These are phyloP conservation scores for Papilio helenus DNA, from an alignment of 1,140 invertebrate genomes.

Conservation along the genomic window DNA sequence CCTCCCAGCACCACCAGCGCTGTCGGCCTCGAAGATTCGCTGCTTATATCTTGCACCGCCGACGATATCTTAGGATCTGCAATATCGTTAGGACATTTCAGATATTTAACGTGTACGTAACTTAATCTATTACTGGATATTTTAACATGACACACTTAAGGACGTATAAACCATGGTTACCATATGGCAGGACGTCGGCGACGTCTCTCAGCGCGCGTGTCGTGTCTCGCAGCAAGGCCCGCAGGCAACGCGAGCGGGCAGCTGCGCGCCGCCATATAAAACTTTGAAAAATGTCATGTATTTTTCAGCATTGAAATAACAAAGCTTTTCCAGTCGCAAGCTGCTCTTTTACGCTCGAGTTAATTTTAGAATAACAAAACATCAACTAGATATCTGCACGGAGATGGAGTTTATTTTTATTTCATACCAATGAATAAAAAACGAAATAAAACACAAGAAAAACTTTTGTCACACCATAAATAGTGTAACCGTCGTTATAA, in stretches of 20 bases:
- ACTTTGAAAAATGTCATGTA: not conserved
- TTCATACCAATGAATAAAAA: not conserved
- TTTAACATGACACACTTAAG: no score
- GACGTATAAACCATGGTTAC: slow-evolving; percentile 72
- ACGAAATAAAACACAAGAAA: not conserved
- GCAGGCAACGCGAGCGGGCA: slow-evolving; percentile 59
- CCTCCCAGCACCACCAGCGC: slow-evolving; percentile 89
- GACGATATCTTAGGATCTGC: slow-evolving; percentile 80
- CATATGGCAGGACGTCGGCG: slow-evolving; percentile 84
- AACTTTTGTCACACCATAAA: not conserved
- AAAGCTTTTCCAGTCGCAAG: not conserved
- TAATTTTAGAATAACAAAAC: slow-evolving; percentile 22
- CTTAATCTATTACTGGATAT: no score
- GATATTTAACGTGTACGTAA: not conserved
- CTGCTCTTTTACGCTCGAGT: slow-evolving; percentile 4
- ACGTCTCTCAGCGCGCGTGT: slow-evolving; percentile 86
- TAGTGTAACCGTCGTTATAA: no score
- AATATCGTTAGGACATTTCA: slow-evolving; percentile 43
- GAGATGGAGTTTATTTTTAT: not conserved
- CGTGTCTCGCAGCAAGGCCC: slow-evolving; percentile 87
- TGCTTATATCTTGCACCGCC: slow-evolving; percentile 81
- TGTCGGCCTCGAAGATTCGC: slow-evolving; percentile 72
- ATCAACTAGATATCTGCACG: slow-evolving; percentile 1
- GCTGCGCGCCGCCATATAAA: slow-evolving; percentile 60
- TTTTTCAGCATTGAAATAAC: not conserved